These are phyloP conservation scores for Meteorus colon DNA, from an alignment of 2,888 invertebrate species.

Conservation along the genomic window DNA sequence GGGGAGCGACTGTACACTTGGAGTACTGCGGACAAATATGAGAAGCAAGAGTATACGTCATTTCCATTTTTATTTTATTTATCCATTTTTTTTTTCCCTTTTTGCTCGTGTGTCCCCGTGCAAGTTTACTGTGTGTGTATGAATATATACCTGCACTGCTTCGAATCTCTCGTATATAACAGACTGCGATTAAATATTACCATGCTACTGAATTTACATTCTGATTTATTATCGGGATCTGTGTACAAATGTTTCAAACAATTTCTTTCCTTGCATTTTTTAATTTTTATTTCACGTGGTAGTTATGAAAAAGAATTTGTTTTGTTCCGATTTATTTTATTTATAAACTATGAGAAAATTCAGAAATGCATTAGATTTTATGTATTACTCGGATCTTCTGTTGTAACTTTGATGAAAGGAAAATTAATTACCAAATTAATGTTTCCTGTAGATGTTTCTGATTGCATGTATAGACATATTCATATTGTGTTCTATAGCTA, in stretches of 20 bases:
- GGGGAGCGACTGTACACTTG: slow-evolving; percentile 6
- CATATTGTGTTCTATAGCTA: background rate
- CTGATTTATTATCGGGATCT: slow-evolving; percentile 38
- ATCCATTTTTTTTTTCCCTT: slow-evolving; percentile 27
- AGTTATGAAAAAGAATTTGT: too few species aligned
- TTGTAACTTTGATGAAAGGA: too few species aligned
- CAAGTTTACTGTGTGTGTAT: background rate
- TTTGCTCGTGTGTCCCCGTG: background rate
- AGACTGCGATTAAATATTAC: slow-evolving; percentile 42
- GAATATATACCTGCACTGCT: too few species aligned
- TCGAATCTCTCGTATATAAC: slow-evolving; percentile 17
- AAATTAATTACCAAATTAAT: background rate
- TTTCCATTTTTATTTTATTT: slow-evolving; percentile 32
- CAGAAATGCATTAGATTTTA: too few species aligned
- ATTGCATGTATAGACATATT: too few species aligned
- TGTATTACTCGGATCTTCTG: too few species aligned
- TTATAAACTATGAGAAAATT: too few species aligned
- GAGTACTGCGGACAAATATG: slow-evolving; percentile 36
- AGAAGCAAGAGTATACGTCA: slow-evolving; percentile 37
- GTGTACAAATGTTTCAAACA: background rate
- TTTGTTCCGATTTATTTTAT: too few species aligned
- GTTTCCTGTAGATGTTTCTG: background rate
- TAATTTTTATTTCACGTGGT: too few species aligned
- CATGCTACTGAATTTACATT: slow-evolving; percentile 40
- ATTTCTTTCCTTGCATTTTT: too few species aligned